A percentile compares a stretch with the other conserved stretches of the same genome.
Evolutionary conservation across 1,140 invertebrate genomes (phyloP).

Genomic region (Drosophila triauraria): DNA sequence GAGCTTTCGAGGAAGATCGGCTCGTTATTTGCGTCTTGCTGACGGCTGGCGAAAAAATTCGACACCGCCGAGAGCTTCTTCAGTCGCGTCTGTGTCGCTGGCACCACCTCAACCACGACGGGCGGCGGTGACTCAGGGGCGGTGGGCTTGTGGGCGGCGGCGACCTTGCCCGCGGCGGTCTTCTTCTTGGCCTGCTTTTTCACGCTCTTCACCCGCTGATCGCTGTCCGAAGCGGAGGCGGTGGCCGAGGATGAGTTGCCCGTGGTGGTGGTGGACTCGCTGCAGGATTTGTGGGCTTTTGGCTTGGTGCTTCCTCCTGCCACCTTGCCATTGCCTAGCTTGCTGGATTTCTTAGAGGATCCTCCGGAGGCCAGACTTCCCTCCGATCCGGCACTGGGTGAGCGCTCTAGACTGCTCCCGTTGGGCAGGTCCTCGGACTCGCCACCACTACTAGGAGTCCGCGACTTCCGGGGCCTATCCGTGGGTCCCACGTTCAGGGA

Average conservation of each 20-base stretch:
- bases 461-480: conserved; percentile 81
- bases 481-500: conserved; percentile 89
- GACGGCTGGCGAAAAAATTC: conserved; percentile 84
- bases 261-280: conserved; percentile 38
- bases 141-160: conserved; percentile 33
- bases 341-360: conserved; percentile 37
- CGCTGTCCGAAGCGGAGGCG: conserved; percentile 66
- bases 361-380: conserved; percentile 44
- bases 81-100: conserved; percentile 86
- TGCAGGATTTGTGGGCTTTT: conserved; percentile 70
- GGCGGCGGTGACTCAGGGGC: conserved; percentile 60
- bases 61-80: conserved; percentile 85
- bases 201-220: conserved; percentile 50
- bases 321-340: conserved; percentile 54
- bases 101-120: conserved; percentile 24
- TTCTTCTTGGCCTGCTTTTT: conserved; percentile 71
- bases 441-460: conserved; percentile 77
- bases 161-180: conserved; percentile 33
- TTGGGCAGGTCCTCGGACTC: conserved; percentile 69
- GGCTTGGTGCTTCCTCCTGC: conserved; percentile 17
- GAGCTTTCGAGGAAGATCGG: conserved; percentile 84
- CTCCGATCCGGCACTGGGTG: conserved; percentile 81
- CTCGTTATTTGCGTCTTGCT: conserved; percentile 81
- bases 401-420: conserved; percentile 58
- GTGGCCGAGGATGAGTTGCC: conserved; percentile 25